Conservation (phyloP, 2,113 vertebrate genomes). For the Catharus bicknelli region DNA sequence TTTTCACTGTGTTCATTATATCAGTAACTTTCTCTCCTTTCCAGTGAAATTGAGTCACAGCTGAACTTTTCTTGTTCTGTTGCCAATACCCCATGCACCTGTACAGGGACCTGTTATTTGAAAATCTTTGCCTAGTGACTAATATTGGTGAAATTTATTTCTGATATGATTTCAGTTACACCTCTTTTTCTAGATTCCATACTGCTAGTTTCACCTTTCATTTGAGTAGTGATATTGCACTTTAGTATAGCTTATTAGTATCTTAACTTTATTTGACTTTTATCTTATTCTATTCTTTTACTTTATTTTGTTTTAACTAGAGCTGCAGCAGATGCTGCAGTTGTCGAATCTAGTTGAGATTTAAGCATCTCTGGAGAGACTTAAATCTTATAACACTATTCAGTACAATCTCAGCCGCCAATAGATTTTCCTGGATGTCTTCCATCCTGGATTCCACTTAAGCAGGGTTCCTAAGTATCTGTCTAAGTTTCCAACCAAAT, state of each 20-base stretch:
- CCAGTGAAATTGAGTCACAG: constrained; percentile 15
- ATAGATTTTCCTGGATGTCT: constrained; percentile 69
- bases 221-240: background rate
- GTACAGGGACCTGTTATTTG: constrained; percentile 16
- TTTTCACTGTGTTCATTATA: constrained; percentile 40
- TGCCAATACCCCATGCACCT: constrained; percentile 50
- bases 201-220: background rate
- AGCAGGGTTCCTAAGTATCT: constrained; percentile 59
- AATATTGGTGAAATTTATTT: background rate
- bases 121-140: constrained; percentile 18
- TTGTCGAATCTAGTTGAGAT: constrained; percentile 19
- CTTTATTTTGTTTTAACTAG: background rate
- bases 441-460: constrained; percentile 66
- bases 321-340: constrained; percentile 21
- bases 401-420: constrained; percentile 42
- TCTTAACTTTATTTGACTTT: background rate
- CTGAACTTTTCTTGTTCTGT: constrained; percentile 17
- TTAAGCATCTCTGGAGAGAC: constrained; percentile 66
- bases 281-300: background rate
- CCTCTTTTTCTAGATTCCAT: background rate
- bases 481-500: constrained; percentile 64
- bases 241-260: background rate
- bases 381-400: constrained; percentile 68
- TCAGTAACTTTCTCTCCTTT: constrained; percentile 33
- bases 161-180: background rate